phyloP scores from a whole-genome alignment of 2,113 vertebrate species.

The Cynocephalus volans region DNA sequence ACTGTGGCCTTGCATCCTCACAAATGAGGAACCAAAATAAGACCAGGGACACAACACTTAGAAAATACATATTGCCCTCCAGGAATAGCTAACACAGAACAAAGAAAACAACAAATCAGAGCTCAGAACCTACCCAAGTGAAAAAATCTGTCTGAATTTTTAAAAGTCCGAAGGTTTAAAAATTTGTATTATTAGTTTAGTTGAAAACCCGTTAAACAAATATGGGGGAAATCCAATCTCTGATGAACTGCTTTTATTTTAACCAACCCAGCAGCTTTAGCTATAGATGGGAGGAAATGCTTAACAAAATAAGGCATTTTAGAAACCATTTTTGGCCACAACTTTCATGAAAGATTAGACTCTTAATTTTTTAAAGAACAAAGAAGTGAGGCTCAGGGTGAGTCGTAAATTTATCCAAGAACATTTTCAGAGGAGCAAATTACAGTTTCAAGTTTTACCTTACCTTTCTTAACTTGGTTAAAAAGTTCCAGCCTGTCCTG shows the following conservation, averaged over 20 bases:
- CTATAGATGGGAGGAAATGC: background rate
- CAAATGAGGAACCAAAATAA: background rate
- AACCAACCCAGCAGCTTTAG: background rate
- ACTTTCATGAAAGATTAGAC: background rate
- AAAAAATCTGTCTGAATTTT: background rate
- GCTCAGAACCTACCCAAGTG: background rate
- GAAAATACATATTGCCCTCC: background rate
- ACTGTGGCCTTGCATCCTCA: background rate
- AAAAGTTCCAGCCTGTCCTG: background rate
- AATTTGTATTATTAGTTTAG: conserved; percentile 26
- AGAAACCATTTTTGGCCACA: background rate
- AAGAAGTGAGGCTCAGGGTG: background rate
- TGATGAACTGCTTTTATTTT: background rate
- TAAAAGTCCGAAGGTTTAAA: background rate
- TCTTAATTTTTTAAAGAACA: conserved; percentile 10
- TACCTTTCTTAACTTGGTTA: background rate
- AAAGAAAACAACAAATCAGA: background rate
- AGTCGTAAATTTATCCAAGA: background rate
- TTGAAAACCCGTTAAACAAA: conserved; percentile 14
- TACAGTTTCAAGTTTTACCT: background rate
- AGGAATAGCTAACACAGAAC: background rate
- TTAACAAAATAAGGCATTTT: background rate
- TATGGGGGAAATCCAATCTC: background rate
- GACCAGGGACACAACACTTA: background rate
- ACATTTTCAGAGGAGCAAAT: background rate